Percentiles rank a stretch among this genome's conserved stretches.
Conservation (phyloP, 2,113 vertebrate species). For the Rafetus swinhoei region DNA sequence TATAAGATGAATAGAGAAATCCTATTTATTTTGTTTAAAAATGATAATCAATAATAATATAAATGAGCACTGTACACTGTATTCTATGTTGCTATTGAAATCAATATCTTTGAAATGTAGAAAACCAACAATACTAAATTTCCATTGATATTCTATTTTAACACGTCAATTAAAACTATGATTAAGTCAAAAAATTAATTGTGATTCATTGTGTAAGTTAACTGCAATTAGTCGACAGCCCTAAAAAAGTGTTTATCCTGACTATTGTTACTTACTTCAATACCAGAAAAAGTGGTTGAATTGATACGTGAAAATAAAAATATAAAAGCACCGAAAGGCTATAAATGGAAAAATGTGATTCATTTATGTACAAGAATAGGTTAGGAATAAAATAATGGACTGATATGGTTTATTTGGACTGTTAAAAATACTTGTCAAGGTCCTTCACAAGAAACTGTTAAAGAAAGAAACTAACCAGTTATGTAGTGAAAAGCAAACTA, state of each 20-base stretch:
- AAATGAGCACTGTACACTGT: too few relatives aligned
- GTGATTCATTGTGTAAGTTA: too few relatives aligned
- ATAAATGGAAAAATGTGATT: background rate
- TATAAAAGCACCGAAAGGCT: background rate
- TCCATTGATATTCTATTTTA: too few relatives aligned
- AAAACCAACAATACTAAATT: too few relatives aligned
- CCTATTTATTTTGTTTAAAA: too few relatives aligned
- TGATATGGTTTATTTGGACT: fast-evolving
- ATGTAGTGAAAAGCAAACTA: background rate
- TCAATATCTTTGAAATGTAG: too few relatives aligned
- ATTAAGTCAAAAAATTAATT: too few relatives aligned
- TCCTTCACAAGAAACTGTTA: background rate
- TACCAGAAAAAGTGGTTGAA: background rate
- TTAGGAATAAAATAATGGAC: background rate
- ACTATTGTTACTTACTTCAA: background rate
- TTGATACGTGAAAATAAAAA: background rate
- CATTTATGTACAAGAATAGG: background rate
- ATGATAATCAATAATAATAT: too few relatives aligned
- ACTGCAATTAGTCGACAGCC: too few relatives aligned
- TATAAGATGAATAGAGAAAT: too few relatives aligned
- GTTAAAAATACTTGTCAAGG: background rate
- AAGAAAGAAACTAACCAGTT: background rate
- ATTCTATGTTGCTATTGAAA: too few relatives aligned
- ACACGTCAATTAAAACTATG: too few relatives aligned
- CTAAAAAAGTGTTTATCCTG: background rate